phyloP scores from a whole-genome alignment of 2,113 vertebrate species.

The Clarias magur region DNA sequence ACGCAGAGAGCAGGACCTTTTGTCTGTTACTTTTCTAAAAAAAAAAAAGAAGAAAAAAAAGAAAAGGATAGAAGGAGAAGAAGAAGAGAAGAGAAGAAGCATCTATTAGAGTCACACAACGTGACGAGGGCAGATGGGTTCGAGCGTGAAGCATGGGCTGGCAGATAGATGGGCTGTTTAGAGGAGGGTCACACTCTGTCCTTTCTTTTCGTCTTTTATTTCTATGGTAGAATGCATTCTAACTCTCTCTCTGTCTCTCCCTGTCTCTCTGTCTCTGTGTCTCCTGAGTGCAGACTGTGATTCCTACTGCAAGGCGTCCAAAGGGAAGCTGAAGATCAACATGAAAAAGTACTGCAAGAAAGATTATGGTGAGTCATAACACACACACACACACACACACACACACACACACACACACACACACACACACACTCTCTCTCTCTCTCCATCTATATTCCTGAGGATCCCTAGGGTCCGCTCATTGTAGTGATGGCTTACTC shows the following conservation, averaged over 20 bases:
- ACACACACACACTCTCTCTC: too few species aligned
- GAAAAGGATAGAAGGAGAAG: neutral
- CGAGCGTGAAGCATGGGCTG: constrained; percentile 56
- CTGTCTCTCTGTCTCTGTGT: constrained; percentile 21
- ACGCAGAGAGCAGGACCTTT: constrained; percentile 56
- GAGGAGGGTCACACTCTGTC: constrained; percentile 63
- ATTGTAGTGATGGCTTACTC: constrained; percentile 67
- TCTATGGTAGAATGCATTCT: constrained; percentile 55
- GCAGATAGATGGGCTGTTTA: constrained; percentile 38
- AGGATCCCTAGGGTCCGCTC: constrained; percentile 39
- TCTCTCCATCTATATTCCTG: constrained; percentile 42
- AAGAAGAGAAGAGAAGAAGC: constrained; percentile 45
- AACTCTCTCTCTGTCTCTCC: constrained; percentile 4
- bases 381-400: constrained; percentile 26
- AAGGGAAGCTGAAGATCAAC: constrained; percentile 98
- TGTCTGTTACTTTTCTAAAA: constrained; percentile 52
- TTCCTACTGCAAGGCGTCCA: constrained; percentile 97
- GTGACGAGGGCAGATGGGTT: constrained; percentile 71
- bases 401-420: constrained; percentile 3
- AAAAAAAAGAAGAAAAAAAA: constrained; percentile 22
- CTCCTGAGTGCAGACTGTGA: constrained; percentile 83
- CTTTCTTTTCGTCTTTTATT: constrained; percentile 71
- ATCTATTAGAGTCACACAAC: constrained; percentile 56
- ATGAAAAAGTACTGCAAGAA: constrained; percentile 99
- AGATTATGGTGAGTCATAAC: constrained; percentile 89